phyloP scores from a whole-genome alignment of 2,888 invertebrate genomes.

The Rotaria socialis region DNA sequence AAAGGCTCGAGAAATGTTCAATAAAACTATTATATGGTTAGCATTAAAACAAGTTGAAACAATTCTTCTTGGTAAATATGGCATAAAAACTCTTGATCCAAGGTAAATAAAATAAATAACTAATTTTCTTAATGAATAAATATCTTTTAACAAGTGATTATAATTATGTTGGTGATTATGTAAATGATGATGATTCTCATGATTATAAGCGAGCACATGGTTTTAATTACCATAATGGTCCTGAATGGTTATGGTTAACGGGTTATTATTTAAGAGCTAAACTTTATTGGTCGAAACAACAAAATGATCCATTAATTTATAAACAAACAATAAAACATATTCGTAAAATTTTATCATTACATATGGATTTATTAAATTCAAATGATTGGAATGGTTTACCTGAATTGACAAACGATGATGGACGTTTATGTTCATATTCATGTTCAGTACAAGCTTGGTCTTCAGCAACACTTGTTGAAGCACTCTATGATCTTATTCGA shows the following conservation, averaged over 20 bases:
- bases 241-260: constrained; percentile 96
- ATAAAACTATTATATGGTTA: constrained; percentile 76
- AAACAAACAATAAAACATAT: background rate
- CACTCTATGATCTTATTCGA: too few relatives aligned
- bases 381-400: constrained; percentile 89
- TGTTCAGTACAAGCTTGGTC: constrained; percentile 97
- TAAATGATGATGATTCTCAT: constrained; percentile 81
- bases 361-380: constrained; percentile 13
- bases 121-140: too few relatives aligned
- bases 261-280: constrained; percentile 62
- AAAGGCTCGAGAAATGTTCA: constrained; percentile 79
- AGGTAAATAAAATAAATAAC: constrained; percentile 76
- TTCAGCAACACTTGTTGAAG: constrained; percentile 75
- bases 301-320: background rate
- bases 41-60: constrained; percentile 75
- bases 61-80: constrained; percentile 64
- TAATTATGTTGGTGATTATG: constrained; percentile 85
- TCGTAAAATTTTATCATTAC: background rate
- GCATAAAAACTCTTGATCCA: constrained; percentile 66
- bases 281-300: constrained; percentile 20
- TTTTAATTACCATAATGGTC: too few relatives aligned
- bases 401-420: constrained; percentile 86
- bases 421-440: constrained; percentile 75
- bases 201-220: constrained; percentile 82
- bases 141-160: constrained; percentile 69